Evolutionary conservation across 2,888 invertebrate genomes (phyloP).

Genomic region (Drosophila ustulata): DNA sequence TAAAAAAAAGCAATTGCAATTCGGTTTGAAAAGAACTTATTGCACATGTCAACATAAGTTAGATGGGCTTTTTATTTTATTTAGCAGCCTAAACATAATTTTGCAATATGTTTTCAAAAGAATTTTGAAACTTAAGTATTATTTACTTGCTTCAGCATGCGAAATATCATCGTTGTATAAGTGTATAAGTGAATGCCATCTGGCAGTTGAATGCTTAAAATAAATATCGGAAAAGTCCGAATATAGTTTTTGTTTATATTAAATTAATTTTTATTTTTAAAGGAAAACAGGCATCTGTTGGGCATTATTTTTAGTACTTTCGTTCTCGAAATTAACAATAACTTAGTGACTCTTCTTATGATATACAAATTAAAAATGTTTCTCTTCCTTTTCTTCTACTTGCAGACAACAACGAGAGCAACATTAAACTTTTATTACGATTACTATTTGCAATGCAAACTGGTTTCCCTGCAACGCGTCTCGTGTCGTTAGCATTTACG

Average conservation of each 20-base stretch:
- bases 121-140: too few species aligned
- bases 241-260: slow-evolving; percentile 6
- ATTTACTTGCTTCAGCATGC: too few species aligned
- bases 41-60: too few species aligned
- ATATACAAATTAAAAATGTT: slow-evolving; percentile 20
- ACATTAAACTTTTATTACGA: slow-evolving; percentile 25
- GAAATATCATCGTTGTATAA: neutral
- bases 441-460: neutral
- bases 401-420: slow-evolving; percentile 36
- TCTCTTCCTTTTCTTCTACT: slow-evolving; percentile 33
- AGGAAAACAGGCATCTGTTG: slow-evolving; percentile 27
- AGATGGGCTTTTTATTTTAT: too few species aligned
- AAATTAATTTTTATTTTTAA: slow-evolving; percentile 2
- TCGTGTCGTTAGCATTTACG: slow-evolving; percentile 34
- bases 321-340: neutral
- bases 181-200: slow-evolving; percentile 8
- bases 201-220: slow-evolving; percentile 19
- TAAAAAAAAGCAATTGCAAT: too few species aligned
- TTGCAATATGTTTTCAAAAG: too few species aligned
- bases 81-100: too few species aligned
- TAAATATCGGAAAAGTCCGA: neutral
- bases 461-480: neutral
- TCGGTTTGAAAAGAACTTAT: too few species aligned
- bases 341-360: neutral
- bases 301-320: slow-evolving; percentile 22